Conservation (phyloP, 2,113 vertebrate genomes). For the Cardinalis cardinalis region DNA sequence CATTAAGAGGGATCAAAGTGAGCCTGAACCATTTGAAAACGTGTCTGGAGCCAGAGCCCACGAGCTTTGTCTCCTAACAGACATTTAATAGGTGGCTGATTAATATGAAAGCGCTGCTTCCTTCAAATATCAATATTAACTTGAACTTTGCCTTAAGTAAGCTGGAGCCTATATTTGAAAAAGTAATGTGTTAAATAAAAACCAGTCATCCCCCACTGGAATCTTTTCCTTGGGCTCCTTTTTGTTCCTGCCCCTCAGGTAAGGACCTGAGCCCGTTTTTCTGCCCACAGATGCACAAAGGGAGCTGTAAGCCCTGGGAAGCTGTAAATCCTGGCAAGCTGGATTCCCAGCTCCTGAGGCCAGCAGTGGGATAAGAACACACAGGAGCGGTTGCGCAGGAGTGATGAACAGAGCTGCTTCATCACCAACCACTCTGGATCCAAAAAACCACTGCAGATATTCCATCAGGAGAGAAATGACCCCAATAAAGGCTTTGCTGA, state of each 20-base stretch:
- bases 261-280: neutral
- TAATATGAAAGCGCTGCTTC: constrained; percentile 47
- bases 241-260: neutral
- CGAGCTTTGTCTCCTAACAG: constrained; percentile 42
- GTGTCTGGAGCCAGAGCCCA: constrained; percentile 35
- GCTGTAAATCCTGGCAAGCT: neutral
- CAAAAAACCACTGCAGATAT: neutral
- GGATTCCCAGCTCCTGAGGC: neutral
- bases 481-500: neutral
- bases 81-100: constrained; percentile 51
- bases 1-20: constrained; percentile 50
- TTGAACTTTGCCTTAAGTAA: constrained; percentile 61
- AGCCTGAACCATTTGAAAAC: constrained; percentile 32
- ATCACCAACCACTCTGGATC: neutral
- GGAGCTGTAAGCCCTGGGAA: neutral
- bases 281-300: neutral
- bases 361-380: neutral
- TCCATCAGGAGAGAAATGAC: neutral
- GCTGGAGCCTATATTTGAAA: constrained; percentile 33
- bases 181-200: constrained; percentile 51
- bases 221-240: constrained; percentile 7
- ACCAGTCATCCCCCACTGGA: neutral
- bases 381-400: neutral
- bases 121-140: constrained; percentile 58
- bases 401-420: neutral